Percentiles rank a stretch among this genome's conserved stretches.
Conservation (phyloP, 2,113 vertebrate genomes). For the Cololabis saira region DNA sequence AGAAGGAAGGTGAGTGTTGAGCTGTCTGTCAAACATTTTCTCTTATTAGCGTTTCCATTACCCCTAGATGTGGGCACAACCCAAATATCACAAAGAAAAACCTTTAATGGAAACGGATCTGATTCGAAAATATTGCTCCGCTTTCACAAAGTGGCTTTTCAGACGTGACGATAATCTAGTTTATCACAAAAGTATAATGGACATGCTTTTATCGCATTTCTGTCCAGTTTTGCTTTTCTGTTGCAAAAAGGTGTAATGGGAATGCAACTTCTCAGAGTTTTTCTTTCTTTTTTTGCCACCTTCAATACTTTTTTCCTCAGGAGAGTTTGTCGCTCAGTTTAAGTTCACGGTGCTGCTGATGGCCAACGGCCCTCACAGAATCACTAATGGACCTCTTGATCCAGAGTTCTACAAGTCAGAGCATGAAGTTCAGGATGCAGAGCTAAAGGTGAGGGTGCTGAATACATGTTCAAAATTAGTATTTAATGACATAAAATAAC, state of each 20-base stretch:
- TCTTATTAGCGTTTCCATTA: neutral
- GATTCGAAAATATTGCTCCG: too few relatives aligned
- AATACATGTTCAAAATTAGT: neutral
- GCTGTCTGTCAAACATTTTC: neutral
- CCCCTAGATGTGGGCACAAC: too few relatives aligned
- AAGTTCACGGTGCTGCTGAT: slow-evolving; percentile 98
- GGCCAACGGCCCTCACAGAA: slow-evolving; percentile 95
- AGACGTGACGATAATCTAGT: too few relatives aligned
- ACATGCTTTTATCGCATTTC: too few relatives aligned
- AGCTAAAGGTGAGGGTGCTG: slow-evolving; percentile 86
- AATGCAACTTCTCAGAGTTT: neutral
- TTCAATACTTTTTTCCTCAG: slow-evolving; percentile 65
- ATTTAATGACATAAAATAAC: neutral
- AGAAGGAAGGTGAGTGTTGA: slow-evolving; percentile 90
- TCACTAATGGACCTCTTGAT: slow-evolving; percentile 91
- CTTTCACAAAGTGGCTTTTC: too few relatives aligned
- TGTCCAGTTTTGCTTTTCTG: too few relatives aligned
- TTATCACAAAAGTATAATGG: too few relatives aligned
- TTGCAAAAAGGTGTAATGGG: neutral
- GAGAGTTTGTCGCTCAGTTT: slow-evolving; percentile 95
- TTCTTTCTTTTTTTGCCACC: neutral
- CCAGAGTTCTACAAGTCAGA: slow-evolving; percentile 93
- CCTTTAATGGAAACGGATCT: too few relatives aligned
- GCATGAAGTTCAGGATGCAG: slow-evolving; percentile 92
- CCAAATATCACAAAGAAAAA: too few relatives aligned